A percentile compares a stretch with the other conserved stretches of the same genome.
These are phyloP conservation scores for Melospiza georgiana DNA, from an alignment of 2,113 vertebrate species.

Conservation along the genomic window DNA sequence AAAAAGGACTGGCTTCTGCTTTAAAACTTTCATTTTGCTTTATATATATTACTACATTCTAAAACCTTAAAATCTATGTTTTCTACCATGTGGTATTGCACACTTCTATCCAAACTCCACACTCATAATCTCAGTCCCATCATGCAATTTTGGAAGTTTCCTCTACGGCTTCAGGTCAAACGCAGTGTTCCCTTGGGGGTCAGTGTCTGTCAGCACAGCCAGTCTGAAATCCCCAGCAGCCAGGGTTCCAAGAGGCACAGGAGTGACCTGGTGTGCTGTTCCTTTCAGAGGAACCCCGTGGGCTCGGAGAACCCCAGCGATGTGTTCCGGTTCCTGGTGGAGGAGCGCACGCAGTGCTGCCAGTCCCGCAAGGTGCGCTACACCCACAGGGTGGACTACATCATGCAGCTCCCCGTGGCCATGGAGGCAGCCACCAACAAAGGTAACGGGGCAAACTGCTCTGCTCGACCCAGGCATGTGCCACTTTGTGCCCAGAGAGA, in stretches of 20 bases:
- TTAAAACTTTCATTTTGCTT: neutral
- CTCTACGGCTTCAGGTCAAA: neutral
- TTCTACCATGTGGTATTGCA: neutral
- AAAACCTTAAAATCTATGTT: neutral
- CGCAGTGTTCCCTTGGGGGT: neutral
- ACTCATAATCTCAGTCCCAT: neutral
- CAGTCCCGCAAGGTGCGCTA: slow-evolving; percentile 94
- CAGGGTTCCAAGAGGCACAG: neutral
- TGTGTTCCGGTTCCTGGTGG: slow-evolving; percentile 94
- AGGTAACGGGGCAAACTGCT: slow-evolving; percentile 73
- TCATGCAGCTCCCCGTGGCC: slow-evolving; percentile 93
- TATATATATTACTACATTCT: neutral
- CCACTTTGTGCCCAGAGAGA: neutral
- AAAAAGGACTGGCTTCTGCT: neutral
- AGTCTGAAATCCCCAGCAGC: neutral
- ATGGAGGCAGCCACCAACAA: slow-evolving; percentile 91
- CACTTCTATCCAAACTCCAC: neutral
- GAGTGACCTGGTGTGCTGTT: neutral
- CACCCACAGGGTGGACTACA: slow-evolving; percentile 88
- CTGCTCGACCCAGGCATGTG: neutral
- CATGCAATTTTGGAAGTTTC: neutral
- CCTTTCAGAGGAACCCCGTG: slow-evolving; percentile 87
- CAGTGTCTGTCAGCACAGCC: neutral
- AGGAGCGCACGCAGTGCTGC: slow-evolving; percentile 95
- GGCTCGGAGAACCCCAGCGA: slow-evolving; percentile 94